Percentiles rank a stretch among this genome's conserved stretches.
These are phyloP conservation scores for Chrysogorgia sp. DNA, from an alignment of 92 coral and sea anemone species.

Conservation along the genomic window DNA sequence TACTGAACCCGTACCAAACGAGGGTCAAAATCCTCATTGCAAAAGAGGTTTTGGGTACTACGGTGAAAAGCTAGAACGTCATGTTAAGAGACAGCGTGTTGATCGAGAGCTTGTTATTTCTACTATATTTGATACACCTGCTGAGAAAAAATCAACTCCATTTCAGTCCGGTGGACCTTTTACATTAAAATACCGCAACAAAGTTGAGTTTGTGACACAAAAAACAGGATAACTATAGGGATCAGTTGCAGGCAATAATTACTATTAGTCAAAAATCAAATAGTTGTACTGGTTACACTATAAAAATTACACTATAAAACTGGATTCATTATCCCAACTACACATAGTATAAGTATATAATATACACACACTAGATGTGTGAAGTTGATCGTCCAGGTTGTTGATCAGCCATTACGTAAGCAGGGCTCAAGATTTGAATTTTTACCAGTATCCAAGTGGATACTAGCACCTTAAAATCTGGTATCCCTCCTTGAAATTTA, in stretches of 20 bases:
- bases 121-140: constrained; percentile 78
- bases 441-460: no score
- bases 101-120: constrained; percentile 82
- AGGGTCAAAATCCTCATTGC: constrained; percentile 85
- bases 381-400: no score
- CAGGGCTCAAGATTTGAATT: no score
- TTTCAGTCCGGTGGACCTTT: constrained; percentile 79
- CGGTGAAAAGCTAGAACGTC: constrained; percentile 85
- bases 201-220: constrained; percentile 75
- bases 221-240: constrained; percentile 2
- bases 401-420: no score
- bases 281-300: background rate
- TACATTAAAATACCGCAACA: constrained; percentile 72
- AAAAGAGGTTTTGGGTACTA: constrained; percentile 91
- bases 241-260: no score
- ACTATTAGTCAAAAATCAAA: background rate
- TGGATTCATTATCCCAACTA: no score
- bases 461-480: no score
- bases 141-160: constrained; percentile 65
- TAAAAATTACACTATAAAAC: background rate
- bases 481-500: no score
- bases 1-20: constrained; percentile 79
- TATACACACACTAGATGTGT: no score
- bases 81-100: constrained; percentile 75
- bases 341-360: no score